A percentile compares a stretch with the other conserved stretches of the same genome.
Evolutionary conservation across 2,888 invertebrate genomes (phyloP).

Genomic region (Ditula angustiorana): DNA sequence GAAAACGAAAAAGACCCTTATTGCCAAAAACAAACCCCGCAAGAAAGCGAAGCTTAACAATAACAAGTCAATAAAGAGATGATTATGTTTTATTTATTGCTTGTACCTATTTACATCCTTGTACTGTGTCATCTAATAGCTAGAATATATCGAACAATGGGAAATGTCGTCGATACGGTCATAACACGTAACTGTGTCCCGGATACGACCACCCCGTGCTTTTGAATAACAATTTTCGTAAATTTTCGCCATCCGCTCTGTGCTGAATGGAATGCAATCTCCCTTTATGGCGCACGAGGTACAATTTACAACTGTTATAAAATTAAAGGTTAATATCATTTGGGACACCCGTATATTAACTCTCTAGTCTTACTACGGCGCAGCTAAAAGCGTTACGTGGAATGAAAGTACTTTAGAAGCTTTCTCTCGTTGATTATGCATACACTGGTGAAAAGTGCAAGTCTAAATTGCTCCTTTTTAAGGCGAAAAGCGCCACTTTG

Average conservation of each 20-base stretch:
- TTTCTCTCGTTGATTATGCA: slow-evolving; percentile 12
- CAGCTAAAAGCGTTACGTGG: not conserved
- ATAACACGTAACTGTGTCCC: not conserved
- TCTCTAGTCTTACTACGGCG: slow-evolving; percentile 3
- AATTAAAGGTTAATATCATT: slow-evolving; percentile 38
- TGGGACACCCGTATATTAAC: slow-evolving; percentile 3
- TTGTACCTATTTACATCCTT: too few relatives aligned
- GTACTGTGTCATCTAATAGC: not conserved
- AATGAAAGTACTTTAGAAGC: slow-evolving; percentile 18
- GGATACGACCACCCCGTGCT: slow-evolving; percentile 3
- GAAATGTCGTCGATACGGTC: not conserved
- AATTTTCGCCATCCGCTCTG: slow-evolving; percentile 26
- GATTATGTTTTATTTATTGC: not conserved
- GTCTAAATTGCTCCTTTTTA: not conserved
- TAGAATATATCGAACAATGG: not conserved
- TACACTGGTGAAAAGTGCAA: slow-evolving; percentile 20
- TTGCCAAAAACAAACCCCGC: not conserved
- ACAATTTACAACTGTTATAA: slow-evolving; percentile 35
- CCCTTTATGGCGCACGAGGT: slow-evolving; percentile 31
- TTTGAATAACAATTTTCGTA: slow-evolving; percentile 28
- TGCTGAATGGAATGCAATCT: slow-evolving; percentile 29
- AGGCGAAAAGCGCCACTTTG: slow-evolving; percentile 8
- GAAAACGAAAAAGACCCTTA: not conserved
- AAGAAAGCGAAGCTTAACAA: not conserved
- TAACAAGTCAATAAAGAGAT: not conserved